These are phyloP conservation scores for Cyanoramphus novaezelandiae DNA, from an alignment of 2,113 vertebrate species.

Conservation along the genomic window DNA sequence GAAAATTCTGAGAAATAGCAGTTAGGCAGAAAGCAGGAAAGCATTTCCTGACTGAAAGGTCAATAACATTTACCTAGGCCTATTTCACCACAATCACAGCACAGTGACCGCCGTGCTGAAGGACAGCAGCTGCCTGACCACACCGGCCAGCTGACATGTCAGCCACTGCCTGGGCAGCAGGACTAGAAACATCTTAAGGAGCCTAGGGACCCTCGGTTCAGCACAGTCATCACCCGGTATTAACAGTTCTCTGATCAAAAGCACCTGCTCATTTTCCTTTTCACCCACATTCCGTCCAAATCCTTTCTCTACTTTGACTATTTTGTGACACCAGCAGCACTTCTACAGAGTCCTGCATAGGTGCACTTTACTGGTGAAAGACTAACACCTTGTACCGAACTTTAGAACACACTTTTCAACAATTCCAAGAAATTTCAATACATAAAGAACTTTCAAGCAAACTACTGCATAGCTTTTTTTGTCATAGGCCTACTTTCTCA, in stretches of 20 bases:
- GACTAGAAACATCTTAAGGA: not conserved
- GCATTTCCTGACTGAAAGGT: not conserved
- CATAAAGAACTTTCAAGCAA: not conserved
- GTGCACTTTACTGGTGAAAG: not conserved
- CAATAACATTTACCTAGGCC: not conserved
- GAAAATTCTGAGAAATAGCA: not conserved
- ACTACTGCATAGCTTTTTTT: not conserved
- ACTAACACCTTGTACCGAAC: not conserved
- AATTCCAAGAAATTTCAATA: not conserved
- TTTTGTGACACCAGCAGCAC: not conserved
- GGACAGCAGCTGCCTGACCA: not conserved
- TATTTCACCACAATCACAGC: not conserved
- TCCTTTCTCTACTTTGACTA: not conserved
- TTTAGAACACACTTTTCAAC: not conserved
- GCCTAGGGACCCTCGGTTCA: not conserved
- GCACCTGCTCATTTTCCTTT: not conserved
- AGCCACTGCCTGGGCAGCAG: not conserved
- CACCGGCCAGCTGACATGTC: fast-evolving
- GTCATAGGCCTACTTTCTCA: not conserved
- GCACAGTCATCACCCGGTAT: not conserved
- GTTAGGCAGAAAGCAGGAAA: not conserved
- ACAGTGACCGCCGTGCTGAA: too few species aligned
- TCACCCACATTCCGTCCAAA: not conserved
- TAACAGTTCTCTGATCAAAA: not conserved
- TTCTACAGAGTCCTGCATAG: not conserved